Evolutionary conservation across 1,140 invertebrate genomes (phyloP).

Genomic region (Marisa cornuarietis): DNA sequence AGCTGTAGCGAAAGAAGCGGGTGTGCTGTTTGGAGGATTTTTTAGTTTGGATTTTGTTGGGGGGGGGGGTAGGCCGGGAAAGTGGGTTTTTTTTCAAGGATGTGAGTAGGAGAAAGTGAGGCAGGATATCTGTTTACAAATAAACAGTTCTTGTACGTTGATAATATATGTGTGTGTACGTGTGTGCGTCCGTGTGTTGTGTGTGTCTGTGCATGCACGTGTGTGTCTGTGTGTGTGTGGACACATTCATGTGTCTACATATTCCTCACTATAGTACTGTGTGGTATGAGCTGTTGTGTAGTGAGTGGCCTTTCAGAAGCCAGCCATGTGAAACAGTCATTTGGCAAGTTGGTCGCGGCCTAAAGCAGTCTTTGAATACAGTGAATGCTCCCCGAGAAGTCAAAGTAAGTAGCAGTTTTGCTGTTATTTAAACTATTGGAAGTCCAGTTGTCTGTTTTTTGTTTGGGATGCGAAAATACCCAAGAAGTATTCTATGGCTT

Average conservation of each 20-base stretch:
- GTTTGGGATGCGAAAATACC: not conserved
- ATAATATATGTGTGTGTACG: not conserved
- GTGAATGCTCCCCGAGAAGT: constrained; percentile 95
- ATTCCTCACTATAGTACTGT: constrained; percentile 80
- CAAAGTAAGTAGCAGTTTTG: constrained; percentile 75
- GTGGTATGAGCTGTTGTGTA: constrained; percentile 97
- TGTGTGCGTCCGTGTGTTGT: not conserved
- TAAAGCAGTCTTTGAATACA: constrained; percentile 94
- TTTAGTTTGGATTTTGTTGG: too few species aligned
- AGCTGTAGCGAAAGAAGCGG: too few species aligned
- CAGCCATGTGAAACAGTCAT: constrained; percentile 95
- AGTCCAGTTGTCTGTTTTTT: not conserved
- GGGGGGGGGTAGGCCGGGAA: too few species aligned
- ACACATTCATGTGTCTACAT: too few species aligned
- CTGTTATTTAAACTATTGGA: not conserved
- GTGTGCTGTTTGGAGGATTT: too few species aligned
- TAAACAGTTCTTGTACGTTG: not conserved
- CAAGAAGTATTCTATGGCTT: not conserved
- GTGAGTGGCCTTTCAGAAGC: constrained; percentile 94
- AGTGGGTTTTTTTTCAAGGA: not conserved
- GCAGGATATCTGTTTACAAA: not conserved
- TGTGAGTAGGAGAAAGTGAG: not conserved
- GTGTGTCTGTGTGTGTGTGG: too few species aligned
- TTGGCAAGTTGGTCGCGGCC: constrained; percentile 96
- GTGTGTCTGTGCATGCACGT: not conserved